Percentiles rank a stretch among this genome's conserved stretches.
Conservation (phyloP, 2,888 invertebrate genomes). For the Catotricha subobsoleta region DNA sequence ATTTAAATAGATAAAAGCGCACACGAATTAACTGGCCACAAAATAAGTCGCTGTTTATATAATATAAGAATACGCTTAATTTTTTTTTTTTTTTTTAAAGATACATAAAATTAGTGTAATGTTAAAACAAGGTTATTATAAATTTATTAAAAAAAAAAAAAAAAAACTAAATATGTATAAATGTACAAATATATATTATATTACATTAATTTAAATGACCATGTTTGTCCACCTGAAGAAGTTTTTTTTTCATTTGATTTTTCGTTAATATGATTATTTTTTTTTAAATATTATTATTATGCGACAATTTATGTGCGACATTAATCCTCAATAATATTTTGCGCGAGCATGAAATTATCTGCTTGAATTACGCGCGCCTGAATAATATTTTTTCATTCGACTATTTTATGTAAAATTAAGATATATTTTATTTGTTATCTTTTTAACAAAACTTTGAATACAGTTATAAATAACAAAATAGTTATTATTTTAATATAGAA, state of each 20-base stretch:
- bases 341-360: no score
- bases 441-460: no score
- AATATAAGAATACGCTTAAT: no score
- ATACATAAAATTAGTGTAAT: no score
- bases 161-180: no score
- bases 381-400: no score
- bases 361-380: no score
- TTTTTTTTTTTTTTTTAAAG: no score
- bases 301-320: slow-evolving; percentile 4
- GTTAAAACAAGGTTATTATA: no score
- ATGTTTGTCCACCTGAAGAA: not conserved
- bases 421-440: no score
- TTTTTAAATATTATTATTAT: not conserved
- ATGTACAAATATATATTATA: no score
- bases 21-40: not conserved
- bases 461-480: not conserved
- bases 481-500: not conserved
- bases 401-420: no score
- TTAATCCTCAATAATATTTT: slow-evolving; percentile 3
- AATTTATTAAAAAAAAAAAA: not conserved
- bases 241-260: not conserved
- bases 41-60: not conserved
- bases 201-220: not conserved
- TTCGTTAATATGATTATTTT: not conserved
- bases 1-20: not conserved